These are phyloP conservation scores for Smittia aterrima DNA, from an alignment of 2,888 invertebrate species.

Conservation along the genomic window DNA sequence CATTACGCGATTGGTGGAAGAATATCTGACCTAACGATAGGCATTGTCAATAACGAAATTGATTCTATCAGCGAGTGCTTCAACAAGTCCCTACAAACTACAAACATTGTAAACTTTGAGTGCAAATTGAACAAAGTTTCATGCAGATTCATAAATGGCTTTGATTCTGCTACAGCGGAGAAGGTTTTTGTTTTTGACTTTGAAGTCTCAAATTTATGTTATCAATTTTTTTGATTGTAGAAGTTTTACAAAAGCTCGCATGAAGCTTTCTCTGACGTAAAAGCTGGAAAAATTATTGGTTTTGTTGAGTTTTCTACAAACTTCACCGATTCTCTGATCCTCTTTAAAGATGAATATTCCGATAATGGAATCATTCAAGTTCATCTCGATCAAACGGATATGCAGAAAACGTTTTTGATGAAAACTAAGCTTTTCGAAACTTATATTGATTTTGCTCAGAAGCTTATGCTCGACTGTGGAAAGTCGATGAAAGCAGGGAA, in stretches of 20 bases:
- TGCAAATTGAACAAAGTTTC: neutral
- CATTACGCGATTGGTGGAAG: neutral
- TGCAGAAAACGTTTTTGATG: constrained; percentile 3
- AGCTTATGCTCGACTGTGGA: neutral
- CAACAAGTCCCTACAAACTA: neutral
- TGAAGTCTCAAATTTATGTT: neutral
- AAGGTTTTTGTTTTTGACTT: neutral
- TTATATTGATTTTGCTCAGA: neutral
- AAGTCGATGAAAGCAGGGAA: neutral
- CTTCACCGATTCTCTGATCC: neutral
- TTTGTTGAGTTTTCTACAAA: neutral
- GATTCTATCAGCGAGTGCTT: neutral
- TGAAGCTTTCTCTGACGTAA: constrained; percentile 13
- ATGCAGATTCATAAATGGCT: neutral
- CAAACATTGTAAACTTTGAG: neutral
- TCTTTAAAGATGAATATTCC: neutral
- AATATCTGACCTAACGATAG: neutral
- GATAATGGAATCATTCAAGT: neutral
- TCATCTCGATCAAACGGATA: constrained; percentile 24
- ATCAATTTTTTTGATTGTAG: too few species aligned
- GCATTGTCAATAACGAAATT: constrained; percentile 23
- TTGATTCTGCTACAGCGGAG: neutral
- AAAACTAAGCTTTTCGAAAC: neutral
- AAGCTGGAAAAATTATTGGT: constrained; percentile 10
- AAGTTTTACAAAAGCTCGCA: neutral